Percentiles rank a stretch among this genome's conserved stretches.
Evolutionary conservation across 2,888 invertebrate genomes (phyloP).

Genomic region (Lithophane leautieri): DNA sequence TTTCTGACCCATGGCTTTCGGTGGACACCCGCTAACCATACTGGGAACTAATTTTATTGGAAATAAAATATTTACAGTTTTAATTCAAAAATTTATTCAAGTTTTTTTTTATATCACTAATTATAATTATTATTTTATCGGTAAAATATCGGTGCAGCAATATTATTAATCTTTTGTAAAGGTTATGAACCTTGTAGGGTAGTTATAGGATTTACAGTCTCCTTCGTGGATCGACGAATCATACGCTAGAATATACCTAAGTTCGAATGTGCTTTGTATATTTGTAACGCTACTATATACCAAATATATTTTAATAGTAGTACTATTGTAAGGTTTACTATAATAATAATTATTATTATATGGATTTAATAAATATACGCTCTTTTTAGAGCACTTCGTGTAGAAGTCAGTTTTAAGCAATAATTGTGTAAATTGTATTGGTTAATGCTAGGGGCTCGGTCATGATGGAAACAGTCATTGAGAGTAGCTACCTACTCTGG

Average conservation of each 20-base stretch:
- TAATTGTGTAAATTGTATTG: conserved; percentile 55
- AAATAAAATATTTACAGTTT: conserved; percentile 68
- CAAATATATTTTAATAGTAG: conserved; percentile 75
- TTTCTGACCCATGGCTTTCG: conserved; percentile 75
- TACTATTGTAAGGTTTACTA: conserved; percentile 55
- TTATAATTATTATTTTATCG: conserved; percentile 68
- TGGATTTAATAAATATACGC: conserved; percentile 39
- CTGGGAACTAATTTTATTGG: conserved; percentile 65
- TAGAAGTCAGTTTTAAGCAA: conserved; percentile 63
- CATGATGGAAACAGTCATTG: conserved; percentile 33
- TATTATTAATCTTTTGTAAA: conserved; percentile 73
- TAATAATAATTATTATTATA: conserved; percentile 50
- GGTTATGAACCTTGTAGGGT: conserved; percentile 82
- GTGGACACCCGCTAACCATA: conserved; percentile 80
- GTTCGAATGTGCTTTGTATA: conserved; percentile 88
- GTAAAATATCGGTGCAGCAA: conserved; percentile 80
- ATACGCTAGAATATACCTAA: conserved; percentile 91
- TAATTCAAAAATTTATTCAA: conserved; percentile 70
- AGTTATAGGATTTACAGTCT: conserved; percentile 76
- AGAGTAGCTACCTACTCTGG: too few relatives aligned
- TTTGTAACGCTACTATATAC: conserved; percentile 82
- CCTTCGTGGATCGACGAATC: conserved; percentile 84
- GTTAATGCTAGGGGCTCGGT: conserved; percentile 6
- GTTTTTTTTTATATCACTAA: conserved; percentile 57
- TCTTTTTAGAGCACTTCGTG: conserved; percentile 51